Evolutionary conservation across 2,113 vertebrate species (phyloP).

Genomic region (Smithornis capensis): DNA sequence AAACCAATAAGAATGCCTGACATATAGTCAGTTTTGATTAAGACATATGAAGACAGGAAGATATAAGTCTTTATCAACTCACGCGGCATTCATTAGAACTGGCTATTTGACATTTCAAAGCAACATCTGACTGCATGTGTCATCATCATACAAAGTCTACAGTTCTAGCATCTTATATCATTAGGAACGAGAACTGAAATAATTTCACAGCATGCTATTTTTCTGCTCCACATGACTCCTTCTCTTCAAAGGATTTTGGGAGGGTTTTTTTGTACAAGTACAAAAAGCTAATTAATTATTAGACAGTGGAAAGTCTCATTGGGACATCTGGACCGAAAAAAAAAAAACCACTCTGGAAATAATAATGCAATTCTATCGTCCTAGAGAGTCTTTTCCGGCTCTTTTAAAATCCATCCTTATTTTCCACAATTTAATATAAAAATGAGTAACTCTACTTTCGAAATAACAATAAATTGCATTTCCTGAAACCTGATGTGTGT

Average conservation of each 20-base stretch:
- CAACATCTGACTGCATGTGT: not conserved
- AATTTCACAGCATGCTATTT: conserved; percentile 33
- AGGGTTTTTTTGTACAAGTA: not conserved
- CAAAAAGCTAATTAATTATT: conserved; percentile 54
- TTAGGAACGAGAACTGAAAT: not conserved
- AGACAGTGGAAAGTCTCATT: not conserved
- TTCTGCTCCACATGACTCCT: not conserved
- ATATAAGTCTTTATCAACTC: not conserved
- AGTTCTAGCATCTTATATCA: not conserved
- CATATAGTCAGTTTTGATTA: not conserved
- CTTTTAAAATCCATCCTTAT: not conserved
- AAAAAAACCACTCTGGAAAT: not conserved
- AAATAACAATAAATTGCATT: not conserved
- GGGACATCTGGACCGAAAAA: not conserved
- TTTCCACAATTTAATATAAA: not conserved
- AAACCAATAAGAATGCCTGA: not conserved
- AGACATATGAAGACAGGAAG: not conserved
- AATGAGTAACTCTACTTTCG: not conserved
- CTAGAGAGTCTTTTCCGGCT: not conserved
- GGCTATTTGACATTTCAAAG: conserved; percentile 1
- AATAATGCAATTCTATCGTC: not conserved
- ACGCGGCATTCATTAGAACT: not conserved
- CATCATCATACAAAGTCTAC: not conserved
- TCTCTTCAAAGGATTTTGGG: conserved; percentile 30
- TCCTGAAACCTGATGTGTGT: not conserved